These are phyloP conservation scores for Lepidurus apus DNA, from an alignment of 1,140 invertebrate species.

Conservation along the genomic window DNA sequence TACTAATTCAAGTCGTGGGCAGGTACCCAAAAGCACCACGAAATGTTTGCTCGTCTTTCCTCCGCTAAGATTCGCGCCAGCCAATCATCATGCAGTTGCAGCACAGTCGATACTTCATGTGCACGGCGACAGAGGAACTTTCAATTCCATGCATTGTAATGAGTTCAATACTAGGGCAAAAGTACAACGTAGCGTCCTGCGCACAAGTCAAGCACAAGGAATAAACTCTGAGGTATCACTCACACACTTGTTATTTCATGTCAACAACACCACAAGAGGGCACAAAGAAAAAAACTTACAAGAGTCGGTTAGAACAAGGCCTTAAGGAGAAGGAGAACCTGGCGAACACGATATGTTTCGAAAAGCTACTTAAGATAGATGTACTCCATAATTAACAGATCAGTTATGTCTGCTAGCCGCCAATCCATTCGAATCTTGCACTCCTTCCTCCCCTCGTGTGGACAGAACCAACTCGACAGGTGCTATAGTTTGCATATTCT, in stretches of 20 bases:
- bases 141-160: constrained; percentile 16
- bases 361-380: no score
- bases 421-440: no score
- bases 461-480: no score
- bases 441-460: no score
- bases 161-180: neutral
- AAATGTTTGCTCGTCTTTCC: neutral
- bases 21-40: neutral
- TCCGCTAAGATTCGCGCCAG: neutral
- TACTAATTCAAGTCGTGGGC: neutral
- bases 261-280: neutral
- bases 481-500: no score
- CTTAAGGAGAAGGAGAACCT: neutral
- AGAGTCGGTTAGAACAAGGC: neutral
- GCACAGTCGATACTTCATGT: neutral
- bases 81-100: neutral
- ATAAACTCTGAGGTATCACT: neutral
- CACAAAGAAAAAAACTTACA: neutral
- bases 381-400: no score
- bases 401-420: no score
- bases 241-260: neutral
- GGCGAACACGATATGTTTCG: no score
- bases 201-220: neutral
- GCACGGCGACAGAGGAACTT: neutral
- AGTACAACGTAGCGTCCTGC: neutral